Evolutionary conservation across 2,888 invertebrate species (phyloP), one percentile per base, ranked within the genome.

Genomic region (Serrognathus titanus): DNA sequence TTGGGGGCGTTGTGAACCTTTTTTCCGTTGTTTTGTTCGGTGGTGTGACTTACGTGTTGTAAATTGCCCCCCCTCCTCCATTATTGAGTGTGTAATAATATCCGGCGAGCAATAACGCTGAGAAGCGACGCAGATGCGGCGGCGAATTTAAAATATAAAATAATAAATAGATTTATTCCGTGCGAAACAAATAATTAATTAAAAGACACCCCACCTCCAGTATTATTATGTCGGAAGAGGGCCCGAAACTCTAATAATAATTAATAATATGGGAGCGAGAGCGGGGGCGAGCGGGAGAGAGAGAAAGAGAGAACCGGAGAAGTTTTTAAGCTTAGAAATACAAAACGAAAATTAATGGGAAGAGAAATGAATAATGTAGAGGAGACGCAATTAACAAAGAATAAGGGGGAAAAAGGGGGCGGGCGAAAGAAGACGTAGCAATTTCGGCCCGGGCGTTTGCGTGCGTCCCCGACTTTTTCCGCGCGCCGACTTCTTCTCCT

Each of bases 301-400:
- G 43, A 43, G 43, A 39, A 7, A 43, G 13, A 8, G 12, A 43
- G 43, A 13, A 43, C 43, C 43, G 43, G 11, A 16, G 43, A 43
- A 43, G 43, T 43, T 43, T 43, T 43, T 43, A 43, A 43, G 43
- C 43, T 43, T 20, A 43, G 43, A 43, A 43, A 43, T 43, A 43
- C 43, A 67, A 69, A 70, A 69, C 69, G 69, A 68, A 70, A 71
- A 71, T 71, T 72, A 70, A 71, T 71, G 68, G 70, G 63, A 64
- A 66, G 61, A 63, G 62, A 61, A 63, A 69, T 70, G 69, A 69
- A 70, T 70, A 68, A 69, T 70, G 69, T 64, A 70, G 66, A 62
- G 58, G 60, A 62, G 66, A 62, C 66, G 69, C 66, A 68, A 70
- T 68, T 69, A 69, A 66, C 66, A 65, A 69, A 69, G 69, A 67